Evolutionary conservation across 1,140 invertebrate species (phyloP), one percentile per base, ranked within the genome.

Genomic region (Aphidius gifuensis): DNA sequence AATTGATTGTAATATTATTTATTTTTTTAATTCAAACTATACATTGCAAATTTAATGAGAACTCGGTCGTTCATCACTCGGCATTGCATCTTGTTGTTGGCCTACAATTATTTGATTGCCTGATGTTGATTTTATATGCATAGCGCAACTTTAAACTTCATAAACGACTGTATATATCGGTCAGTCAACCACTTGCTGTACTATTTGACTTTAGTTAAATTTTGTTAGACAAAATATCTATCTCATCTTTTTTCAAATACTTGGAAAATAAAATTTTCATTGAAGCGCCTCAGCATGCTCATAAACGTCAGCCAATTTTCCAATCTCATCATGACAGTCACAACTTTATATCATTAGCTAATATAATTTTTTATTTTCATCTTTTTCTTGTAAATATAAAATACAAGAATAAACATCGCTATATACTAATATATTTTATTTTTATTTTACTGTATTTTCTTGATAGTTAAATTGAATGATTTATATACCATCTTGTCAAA

Each of bases 111-210:
- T 42, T 48, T 32, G 44, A 57, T 53, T 55, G 38, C 38, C 16
- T 16, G 16, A 16, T 16, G 16, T 16, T 16, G 43, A 32, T 42
- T 9, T 44, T 21, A 9, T 32, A 32, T 59, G 9, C n/a, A 38
- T 44, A 46, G 16, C 16, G 16, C 46, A 47, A 48, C 4, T 58
- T 21, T 43, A 51, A 49, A 6, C 45, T 58, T 16, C 45, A 58
- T 58, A 58, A 58, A 9, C 45, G 16, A 16, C 16, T 32, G 32
- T 16, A 61, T 51, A 62, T 62, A n/a, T 38, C 55, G 47, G 47
- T 58, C 61, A 62, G 61, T 62, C 55, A 62, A 58, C 55, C 47
- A 57, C 47, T 58, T 49, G 53, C 6, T 43, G 8, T 23, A 16
- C 42, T 23, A 32, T 11, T 46, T 55, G 16, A 16, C 16, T 16